Evolutionary conservation across 2,888 invertebrate genomes (phyloP), one percentile per base, ranked within the genome.

Genomic region (Patella ulyssiponensis): DNA sequence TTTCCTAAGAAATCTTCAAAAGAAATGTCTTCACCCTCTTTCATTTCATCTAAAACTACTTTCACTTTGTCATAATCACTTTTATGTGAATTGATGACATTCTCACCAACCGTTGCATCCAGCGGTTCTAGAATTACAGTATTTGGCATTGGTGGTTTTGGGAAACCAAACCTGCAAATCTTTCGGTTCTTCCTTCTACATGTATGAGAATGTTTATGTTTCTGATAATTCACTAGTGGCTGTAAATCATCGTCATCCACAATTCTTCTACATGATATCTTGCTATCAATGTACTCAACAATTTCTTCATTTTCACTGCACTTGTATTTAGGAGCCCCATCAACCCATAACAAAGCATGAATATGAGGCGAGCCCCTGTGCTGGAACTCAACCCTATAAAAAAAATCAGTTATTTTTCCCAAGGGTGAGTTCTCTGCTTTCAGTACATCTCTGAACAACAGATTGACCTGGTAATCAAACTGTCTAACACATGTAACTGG

Each of bases 401-500:
- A 82, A 71, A 80, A 84, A 71, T 85, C 84, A 14, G 0, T 80
- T n/a, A n/a, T n/a, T n/a, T n/a, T n/a, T n/a, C n/a, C n/a, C n/a
- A n/a, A n/a, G n/a, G n/a, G n/a, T n/a, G n/a, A n/a, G n/a, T n/a
- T n/a, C 23, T 53, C 54, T 17, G 27, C 27, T 17, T 78, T n/a
- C 33, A 82, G 69, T 33, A 70, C 3, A 2, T 54, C 76, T 12
- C 76, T 80, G n/a, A 84, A 70, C 52, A 86, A 79, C 53, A 56
- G 56, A 71, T 81, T 58, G n/a, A 84, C 77, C 70, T 84, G 73
- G 52, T 83, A 74, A 58, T 86, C 82, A 77, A 85, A 85, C 79
- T 85, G 84, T 27, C 82, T 27, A 12, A 83, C 81, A 71, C 82
- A 83, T 14, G 82, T 87, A 3, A 85, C 83, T 20, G 86, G 87